Evolutionary conservation across 1,140 invertebrate genomes (phyloP), one percentile per base, ranked within the genome.

Genomic region (Homarus americanus): DNA sequence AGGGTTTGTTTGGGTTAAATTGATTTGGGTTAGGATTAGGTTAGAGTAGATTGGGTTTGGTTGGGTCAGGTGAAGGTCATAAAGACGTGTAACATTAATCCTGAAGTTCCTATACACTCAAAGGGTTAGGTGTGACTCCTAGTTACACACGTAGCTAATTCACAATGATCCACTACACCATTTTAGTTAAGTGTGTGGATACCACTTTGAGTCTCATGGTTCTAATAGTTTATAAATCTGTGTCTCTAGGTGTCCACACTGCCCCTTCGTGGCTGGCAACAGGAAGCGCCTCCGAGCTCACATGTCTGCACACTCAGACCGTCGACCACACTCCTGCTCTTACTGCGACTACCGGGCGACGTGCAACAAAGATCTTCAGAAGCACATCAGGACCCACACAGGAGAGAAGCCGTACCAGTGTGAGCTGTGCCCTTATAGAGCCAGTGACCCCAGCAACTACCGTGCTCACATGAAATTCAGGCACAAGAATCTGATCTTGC

Each of bases 341-440:
- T 90, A 90, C 87, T 90, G 87, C 36, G 87, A 90, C 41, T 90
- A 90, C 69, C 66, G 87, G 9, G 87, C 87, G 34, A 53, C 87
- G 7, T 90, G 87, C 79, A 90, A 90, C 80, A 90, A 90, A 40
- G 87, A 90, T 66, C 80, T 90, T 20, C 87, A 90, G 34, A 90
- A 90, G 69, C 87, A 90, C 79, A 90, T 90, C 41, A 80, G 87
- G 9, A 90, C 87, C 2, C 87, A 90, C 69, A 90, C 87, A 5
- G 87, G 87, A 2, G 87, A 90, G 80, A 90, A 90, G 87, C 87
- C 87, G 10, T 90, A 90, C 58, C 87, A 90, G 80, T 90, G 87
- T 53, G 80, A 83, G n/a, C 69, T 90, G 41, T 90, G 87, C 49
- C 87, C 87, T 2, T 90, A 90, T 80, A 36, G 87, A 7, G 87